Evolutionary conservation across 37 sponge, comb jelly and placozoan species (phyloP).

Genomic region (Beroe forskalii): DNA sequence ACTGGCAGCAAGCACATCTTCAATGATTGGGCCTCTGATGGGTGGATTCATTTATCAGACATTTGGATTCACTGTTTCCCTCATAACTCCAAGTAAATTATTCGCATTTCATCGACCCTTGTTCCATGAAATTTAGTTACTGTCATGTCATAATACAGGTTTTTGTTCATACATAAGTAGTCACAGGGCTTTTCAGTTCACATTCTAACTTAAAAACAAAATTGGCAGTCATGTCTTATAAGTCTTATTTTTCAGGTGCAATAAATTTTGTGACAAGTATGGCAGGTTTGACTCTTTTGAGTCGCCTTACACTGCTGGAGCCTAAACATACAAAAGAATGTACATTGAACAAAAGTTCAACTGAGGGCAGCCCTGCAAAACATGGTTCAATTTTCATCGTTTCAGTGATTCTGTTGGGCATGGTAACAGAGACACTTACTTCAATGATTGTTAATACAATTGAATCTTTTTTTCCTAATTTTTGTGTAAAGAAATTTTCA

Average conservation of each 20-base stretch:
- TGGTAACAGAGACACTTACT: conserved; percentile 37
- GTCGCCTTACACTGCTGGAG: background rate
- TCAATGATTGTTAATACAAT: conserved; percentile 60
- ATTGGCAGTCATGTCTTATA: too few species aligned
- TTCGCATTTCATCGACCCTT: too few species aligned
- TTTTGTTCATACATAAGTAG: too few species aligned
- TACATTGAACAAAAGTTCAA: too few species aligned
- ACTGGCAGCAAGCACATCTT: conserved; percentile 28
- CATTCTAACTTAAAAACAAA: too few species aligned
- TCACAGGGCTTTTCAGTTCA: too few species aligned
- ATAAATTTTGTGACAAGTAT: conserved; percentile 1
- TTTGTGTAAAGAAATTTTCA: background rate
- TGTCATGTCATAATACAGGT: too few species aligned
- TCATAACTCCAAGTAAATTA: conserved; percentile 28
- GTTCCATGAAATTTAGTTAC: too few species aligned
- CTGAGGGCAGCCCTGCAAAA: background rate
- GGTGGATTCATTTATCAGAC: conserved; percentile 27
- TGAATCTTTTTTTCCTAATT: conserved; percentile 43
- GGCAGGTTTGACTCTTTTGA: background rate
- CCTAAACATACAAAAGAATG: background rate
- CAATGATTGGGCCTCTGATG: conserved; percentile 32
- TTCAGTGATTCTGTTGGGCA: conserved; percentile 10
- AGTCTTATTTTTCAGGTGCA: background rate
- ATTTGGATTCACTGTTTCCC: conserved; percentile 11
- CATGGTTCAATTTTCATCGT: conserved; percentile 2